Evolutionary conservation across 2,113 vertebrate species (phyloP), one percentile per base, ranked within the genome.

Genomic region (Campylomormyrus numenius): DNA sequence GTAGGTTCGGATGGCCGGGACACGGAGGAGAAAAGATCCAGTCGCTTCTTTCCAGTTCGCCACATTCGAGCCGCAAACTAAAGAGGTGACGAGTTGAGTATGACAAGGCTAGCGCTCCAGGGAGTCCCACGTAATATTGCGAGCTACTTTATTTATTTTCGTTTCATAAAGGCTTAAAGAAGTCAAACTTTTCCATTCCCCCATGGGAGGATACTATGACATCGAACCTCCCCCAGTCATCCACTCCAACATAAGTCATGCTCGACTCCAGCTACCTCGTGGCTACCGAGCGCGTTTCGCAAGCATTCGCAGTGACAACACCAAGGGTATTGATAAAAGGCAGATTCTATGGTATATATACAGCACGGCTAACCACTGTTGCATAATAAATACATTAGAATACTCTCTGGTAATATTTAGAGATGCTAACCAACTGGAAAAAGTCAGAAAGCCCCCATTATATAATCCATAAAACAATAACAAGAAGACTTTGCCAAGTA

Each of bases 31-130:
- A 91, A 93, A 93, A 92, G 92, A 91, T 88, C 24, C 83, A 85
- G 56, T 49, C 52, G 7, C 45, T n/a, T 19, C 91, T 70, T 92
- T 92, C 90, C 90, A 66, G 27, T 88, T 90, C 52, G 92, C 92
- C 77, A 91, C 15, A 88, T 90, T 92, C 89, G 88, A 91, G 93
- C 93, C 91, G 92, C 90, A 92, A 93, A 94, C 92, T 93, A 90
- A 91, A 89, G 91, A 89, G 93, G 92, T 92, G 92, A 91, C 88
- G 93, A 93, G 94, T 93, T 94, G 94, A 95, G 92, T 94, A 94
- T 93, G 92, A 94, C 93, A 92, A 88, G 70, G 92, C 83, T 89
- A 89, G 92, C 89, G 92, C 93, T 91, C 94, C 93, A 94, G 94
- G 93, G 94, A 95, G 94, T 93, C 92, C 92, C 90, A 42, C 15